A percentile compares a stretch with the other conserved stretches of the same genome.
Conservation (phyloP, 2,888 invertebrate species). For the Dynastes hyllus region DNA sequence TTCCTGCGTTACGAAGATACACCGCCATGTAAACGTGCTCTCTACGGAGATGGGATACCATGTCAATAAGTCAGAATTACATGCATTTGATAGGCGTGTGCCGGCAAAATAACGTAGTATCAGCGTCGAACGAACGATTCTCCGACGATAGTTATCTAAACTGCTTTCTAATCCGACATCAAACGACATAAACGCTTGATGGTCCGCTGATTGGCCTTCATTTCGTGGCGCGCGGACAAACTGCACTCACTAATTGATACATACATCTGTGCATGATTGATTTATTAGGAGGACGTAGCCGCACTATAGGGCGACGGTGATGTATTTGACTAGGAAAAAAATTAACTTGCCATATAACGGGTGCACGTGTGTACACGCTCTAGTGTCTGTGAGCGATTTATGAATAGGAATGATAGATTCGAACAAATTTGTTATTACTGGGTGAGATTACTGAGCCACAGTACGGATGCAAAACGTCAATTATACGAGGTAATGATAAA, state of each 20-base stretch:
- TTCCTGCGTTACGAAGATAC: constrained; percentile 15
- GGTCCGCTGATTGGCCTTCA: constrained; percentile 43
- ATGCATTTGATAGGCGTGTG: constrained; percentile 16
- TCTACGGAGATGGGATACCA: constrained; percentile 19
- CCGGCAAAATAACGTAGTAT: constrained; percentile 17
- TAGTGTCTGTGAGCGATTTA: constrained; percentile 40
- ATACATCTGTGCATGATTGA: constrained; percentile 50
- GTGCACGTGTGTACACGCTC: constrained; percentile 3
- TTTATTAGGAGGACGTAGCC: constrained; percentile 36
- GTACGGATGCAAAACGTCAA: not conserved
- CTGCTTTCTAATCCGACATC: constrained; percentile 48
- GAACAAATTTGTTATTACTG: constrained; percentile 7
- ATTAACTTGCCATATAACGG: constrained; percentile 14
- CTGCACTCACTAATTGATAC: constrained; percentile 49
- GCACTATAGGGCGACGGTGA: constrained; percentile 27
- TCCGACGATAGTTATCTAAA: constrained; percentile 36
- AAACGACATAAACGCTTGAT: constrained; percentile 46
- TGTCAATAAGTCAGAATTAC: constrained; percentile 39
- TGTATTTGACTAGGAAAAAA: constrained; percentile 33
- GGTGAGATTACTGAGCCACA: not conserved
- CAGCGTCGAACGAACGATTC: not conserved
- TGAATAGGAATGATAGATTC: constrained; percentile 18
- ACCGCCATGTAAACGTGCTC: not conserved
- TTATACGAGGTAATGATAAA: not conserved
- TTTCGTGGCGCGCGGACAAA: constrained; percentile 37